phyloP scores from a whole-genome alignment of 2,113 vertebrate genomes.

The Tichodroma muraria region DNA sequence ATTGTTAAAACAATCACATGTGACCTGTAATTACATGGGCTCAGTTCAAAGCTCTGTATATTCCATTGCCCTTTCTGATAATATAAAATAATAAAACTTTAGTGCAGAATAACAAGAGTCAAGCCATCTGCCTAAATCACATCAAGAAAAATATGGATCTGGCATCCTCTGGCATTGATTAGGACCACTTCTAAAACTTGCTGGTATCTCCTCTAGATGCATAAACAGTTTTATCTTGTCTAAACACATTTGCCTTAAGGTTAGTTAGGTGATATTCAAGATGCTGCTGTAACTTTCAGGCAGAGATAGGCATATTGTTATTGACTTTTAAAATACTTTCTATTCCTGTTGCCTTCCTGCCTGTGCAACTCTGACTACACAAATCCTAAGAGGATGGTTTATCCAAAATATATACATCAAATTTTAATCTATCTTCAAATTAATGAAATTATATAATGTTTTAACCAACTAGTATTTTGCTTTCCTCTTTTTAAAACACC shows the following conservation, averaged over 20 bases:
- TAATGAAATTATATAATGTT: background rate
- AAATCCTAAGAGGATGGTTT: background rate
- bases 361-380: background rate
- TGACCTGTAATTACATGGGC: background rate
- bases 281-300: background rate
- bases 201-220: background rate
- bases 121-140: background rate
- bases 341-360: background rate
- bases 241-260: background rate
- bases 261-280: background rate
- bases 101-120: background rate
- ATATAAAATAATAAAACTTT: background rate
- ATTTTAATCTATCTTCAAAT: background rate
- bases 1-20: background rate
- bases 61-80: background rate
- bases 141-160: background rate
- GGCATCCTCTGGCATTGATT: background rate
- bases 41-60: background rate
- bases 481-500: background rate
- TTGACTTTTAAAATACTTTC: background rate
- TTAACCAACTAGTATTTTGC: background rate
- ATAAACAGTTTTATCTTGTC: constrained; percentile 13
- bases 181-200: background rate
- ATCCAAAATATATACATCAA: background rate
- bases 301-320: background rate